Conservation (phyloP, 2,797 vertebrate species). For the Discoglossus pictus region DNA sequence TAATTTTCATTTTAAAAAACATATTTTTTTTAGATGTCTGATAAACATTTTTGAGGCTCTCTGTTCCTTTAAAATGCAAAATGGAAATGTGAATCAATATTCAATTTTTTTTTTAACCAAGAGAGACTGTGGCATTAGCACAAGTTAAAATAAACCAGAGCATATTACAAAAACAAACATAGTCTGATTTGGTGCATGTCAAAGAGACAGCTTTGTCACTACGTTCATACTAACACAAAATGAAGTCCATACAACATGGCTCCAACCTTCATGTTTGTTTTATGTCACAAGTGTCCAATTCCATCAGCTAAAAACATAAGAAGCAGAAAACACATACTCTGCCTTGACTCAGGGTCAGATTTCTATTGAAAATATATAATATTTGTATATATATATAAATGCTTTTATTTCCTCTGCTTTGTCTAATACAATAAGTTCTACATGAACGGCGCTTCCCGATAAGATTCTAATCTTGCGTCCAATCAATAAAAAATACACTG, state of each 20-base stretch:
- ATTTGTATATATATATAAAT: too few relatives aligned
- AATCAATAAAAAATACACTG: slow-evolving; percentile 68
- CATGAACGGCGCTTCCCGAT: slow-evolving; percentile 66
- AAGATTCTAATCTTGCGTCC: slow-evolving; percentile 74
- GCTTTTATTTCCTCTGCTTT: slow-evolving; percentile 71
- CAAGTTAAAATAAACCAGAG: background rate
- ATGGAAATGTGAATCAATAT: too few relatives aligned
- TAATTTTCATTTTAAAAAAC: too few relatives aligned
- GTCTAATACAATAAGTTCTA: slow-evolving; percentile 69
- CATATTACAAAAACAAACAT: slow-evolving; percentile 27
- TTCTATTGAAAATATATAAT: slow-evolving; percentile 67
- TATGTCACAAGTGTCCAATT: slow-evolving; percentile 65
- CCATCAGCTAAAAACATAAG: slow-evolving; percentile 59
- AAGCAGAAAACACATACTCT: slow-evolving; percentile 64
- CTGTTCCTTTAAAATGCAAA: too few relatives aligned
- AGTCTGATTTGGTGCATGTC: slow-evolving; percentile 22
- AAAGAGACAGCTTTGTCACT: slow-evolving; percentile 23
- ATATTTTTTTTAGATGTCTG: too few relatives aligned
- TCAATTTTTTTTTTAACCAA: background rate
- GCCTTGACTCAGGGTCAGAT: slow-evolving; percentile 59
- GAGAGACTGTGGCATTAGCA: background rate
- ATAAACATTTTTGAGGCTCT: too few relatives aligned
- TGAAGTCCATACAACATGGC: slow-evolving; percentile 21
- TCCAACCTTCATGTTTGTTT: slow-evolving; percentile 53
- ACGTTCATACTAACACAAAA: slow-evolving; percentile 34